phyloP scores from a whole-genome alignment of 2,113 vertebrate genomes.

The Mellivora capensis region DNA sequence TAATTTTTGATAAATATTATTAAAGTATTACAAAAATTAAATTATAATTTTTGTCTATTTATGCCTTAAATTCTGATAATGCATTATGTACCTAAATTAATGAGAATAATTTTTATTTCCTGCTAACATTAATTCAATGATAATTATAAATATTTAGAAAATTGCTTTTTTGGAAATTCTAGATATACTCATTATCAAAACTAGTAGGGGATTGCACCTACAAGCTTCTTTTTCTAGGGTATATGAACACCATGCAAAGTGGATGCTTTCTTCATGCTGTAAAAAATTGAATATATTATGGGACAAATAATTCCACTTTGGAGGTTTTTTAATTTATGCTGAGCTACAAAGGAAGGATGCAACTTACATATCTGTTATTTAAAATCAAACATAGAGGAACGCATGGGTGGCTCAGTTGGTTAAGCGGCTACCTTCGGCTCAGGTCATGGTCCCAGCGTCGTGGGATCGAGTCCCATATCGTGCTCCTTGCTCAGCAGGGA shows the following conservation, averaged over 20 bases:
- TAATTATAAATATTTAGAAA: not conserved
- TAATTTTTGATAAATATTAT: not conserved
- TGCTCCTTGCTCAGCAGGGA: no score
- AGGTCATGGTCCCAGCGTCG: no score
- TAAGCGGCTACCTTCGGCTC: no score
- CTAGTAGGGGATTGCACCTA: not conserved
- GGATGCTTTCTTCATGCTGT: not conserved
- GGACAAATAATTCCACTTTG: not conserved
- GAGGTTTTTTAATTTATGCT: not conserved
- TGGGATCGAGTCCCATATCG: no score
- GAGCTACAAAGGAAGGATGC: not conserved
- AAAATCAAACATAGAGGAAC: not conserved
- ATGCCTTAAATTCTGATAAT: conserved; percentile 15
- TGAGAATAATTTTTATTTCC: not conserved
- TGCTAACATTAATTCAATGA: not conserved
- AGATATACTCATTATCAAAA: not conserved
- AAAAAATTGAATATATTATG: not conserved
- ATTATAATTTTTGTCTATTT: not conserved
- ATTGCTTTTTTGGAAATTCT: not conserved
- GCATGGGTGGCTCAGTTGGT: no score
- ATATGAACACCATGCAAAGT: not conserved
- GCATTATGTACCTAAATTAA: not conserved
- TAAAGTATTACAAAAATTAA: not conserved
- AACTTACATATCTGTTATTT: not conserved
- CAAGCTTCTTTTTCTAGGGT: not conserved